These are phyloP conservation scores for Plodia interpunctella DNA, from an alignment of 1,140 invertebrate species.

Conservation along the genomic window DNA sequence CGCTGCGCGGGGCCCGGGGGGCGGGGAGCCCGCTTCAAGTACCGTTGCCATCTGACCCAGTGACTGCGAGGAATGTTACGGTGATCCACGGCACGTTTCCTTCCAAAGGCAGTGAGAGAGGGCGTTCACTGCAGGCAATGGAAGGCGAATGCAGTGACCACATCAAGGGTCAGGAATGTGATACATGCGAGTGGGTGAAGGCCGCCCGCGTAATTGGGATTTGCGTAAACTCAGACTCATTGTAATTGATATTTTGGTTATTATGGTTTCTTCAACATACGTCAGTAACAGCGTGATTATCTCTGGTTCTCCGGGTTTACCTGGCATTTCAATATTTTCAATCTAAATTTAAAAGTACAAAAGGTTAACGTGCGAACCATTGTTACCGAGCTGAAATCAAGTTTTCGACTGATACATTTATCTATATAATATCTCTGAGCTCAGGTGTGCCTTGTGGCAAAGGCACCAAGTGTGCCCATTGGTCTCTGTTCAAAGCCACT, in stretches of 20 bases:
- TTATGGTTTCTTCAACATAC: not conserved
- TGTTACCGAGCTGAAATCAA: too few relatives aligned
- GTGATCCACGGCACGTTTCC: not conserved
- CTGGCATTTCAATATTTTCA: too few relatives aligned
- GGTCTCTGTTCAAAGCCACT: too few relatives aligned
- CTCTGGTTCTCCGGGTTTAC: too few relatives aligned
- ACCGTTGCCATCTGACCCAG: constrained; percentile 52
- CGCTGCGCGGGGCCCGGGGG: constrained; percentile 16
- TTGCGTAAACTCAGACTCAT: not conserved
- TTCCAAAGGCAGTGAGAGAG: not conserved
- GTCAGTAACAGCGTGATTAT: too few relatives aligned
- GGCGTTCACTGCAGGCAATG: not conserved
- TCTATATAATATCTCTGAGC: too few relatives aligned
- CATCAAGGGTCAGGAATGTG: not conserved
- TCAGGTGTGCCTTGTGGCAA: too few relatives aligned
- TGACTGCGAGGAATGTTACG: constrained; percentile 20
- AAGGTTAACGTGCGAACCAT: too few relatives aligned
- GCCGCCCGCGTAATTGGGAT: not conserved
- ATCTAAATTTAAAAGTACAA: too few relatives aligned
- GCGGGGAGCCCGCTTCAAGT: constrained; percentile 36
- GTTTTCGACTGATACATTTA: too few relatives aligned
- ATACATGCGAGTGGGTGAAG: not conserved
- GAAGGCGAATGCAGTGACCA: not conserved
- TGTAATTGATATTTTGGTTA: not conserved
- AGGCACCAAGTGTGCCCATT: too few relatives aligned